Conservation (phyloP, 2,113 vertebrate genomes). For the Paraplagusia blochii region DNA sequence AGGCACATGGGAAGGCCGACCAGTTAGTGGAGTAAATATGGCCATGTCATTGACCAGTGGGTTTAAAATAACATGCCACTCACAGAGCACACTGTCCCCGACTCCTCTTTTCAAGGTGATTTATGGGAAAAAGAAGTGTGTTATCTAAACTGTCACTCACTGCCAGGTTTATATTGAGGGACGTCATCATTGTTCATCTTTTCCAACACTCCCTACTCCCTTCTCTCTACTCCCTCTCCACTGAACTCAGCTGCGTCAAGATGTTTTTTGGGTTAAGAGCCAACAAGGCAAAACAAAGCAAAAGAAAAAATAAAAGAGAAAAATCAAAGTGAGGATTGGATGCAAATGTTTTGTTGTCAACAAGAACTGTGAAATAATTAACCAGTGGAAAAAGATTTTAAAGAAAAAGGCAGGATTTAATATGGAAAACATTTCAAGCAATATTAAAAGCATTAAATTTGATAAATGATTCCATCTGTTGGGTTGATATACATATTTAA, state of each 20-base stretch:
- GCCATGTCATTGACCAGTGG: conserved; percentile 47
- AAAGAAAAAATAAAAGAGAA: no score
- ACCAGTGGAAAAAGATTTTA: no score
- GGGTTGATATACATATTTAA: no score
- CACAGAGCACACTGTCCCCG: conserved; percentile 17
- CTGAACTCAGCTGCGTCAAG: not conserved
- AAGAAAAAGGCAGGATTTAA: no score
- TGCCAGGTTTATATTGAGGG: no score
- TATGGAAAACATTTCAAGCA: no score
- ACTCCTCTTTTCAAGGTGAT: not conserved
- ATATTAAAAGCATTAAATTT: no score
- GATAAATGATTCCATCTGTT: no score
- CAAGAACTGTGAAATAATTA: not conserved
- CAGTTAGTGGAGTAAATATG: conserved; percentile 44
- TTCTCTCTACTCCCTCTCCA: not conserved
- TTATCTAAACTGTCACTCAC: not conserved
- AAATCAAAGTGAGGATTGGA: no score
- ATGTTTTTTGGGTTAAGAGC: not conserved
- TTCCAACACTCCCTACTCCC: not conserved
- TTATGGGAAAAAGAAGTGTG: not conserved
- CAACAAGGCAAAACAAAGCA: not conserved
- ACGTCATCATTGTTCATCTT: not conserved
- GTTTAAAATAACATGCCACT: conserved; percentile 42
- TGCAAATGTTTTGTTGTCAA: not conserved
- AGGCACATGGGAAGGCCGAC: conserved; percentile 52